Evolutionary conservation across 2,797 vertebrate genomes (phyloP), one percentile per base, ranked within the genome.

Genomic region (Onychomys leucogaster): DNA sequence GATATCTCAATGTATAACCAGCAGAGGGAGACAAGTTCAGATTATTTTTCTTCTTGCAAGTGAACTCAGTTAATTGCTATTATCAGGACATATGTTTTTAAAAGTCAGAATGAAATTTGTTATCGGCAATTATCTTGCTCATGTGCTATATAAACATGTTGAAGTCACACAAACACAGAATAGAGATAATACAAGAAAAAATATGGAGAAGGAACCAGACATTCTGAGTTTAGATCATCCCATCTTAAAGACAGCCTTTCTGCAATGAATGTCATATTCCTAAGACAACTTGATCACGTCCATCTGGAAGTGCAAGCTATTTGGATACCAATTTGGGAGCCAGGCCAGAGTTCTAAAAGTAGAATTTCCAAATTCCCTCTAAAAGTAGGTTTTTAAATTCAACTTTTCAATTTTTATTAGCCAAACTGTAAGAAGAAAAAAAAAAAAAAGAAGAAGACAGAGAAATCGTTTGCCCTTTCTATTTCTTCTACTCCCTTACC

Each of bases 21-120:
- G 98, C 97, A 99, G 98, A 98, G 98, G 98, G 98, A 98, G 98
- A 98, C 98, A 96, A 94, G 92, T 96, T 95, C 94, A 97, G 98
- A 97, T 96, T 95, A 91, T 96, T 97, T 95, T 97, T 98, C 92
- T 98, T 98, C 95, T 95, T 97, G 96, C 97, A 98, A 90, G 80
- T 97, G 82, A 97, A 90, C 95, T 90, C 81, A 95, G 34, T 94
- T 96, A 93, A 90, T 96, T 96, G 6, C 25, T 89, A 29, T 84
- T 89, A 29, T 87, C 17, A 77, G 83, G 34, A 78, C 25, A 59
- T 82, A 14, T 67, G 7, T 87, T 96, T 96, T 91, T 46, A 77
- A 89, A 89, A 96, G 82, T 87, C 43, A 85, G 92, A 94, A 94
- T 65, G 41, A 95, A 57, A 90, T 80, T 95, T n/a, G 13, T 90